phyloP scores from a whole-genome alignment of 2,113 vertebrate genomes.

The Macquaria ambigua region DNA sequence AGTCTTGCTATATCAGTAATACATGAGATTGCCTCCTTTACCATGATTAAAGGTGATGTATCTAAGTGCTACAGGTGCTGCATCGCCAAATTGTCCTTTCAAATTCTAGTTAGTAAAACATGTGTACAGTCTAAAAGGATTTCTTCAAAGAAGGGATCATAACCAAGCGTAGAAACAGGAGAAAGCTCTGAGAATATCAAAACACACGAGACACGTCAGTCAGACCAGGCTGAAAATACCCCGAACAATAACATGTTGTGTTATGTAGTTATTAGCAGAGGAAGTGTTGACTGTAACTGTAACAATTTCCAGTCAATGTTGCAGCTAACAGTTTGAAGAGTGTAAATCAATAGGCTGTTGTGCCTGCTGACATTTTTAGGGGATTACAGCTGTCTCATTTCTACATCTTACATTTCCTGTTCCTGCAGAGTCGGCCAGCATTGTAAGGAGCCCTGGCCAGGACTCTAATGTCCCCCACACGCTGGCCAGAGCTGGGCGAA shows the following conservation, averaged over 20 bases:
- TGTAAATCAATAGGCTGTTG: constrained; percentile 52
- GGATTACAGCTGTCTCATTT: constrained; percentile 58
- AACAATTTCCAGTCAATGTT: background rate
- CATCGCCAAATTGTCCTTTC: constrained; percentile 36
- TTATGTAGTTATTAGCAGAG: constrained; percentile 32
- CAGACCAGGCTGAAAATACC: background rate
- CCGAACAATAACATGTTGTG: constrained; percentile 1
- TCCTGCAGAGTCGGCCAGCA: constrained; percentile 32
- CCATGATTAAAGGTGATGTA: constrained; percentile 59
- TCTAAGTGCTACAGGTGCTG: constrained; percentile 44
- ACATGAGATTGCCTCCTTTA: constrained; percentile 46
- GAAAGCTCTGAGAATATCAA: background rate
- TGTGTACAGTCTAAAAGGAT: constrained; percentile 8
- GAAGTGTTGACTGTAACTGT: background rate
- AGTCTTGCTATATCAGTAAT: constrained; percentile 48
- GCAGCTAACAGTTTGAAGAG: constrained; percentile 10
- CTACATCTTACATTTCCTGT: constrained; percentile 55
- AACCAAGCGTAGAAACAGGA: constrained; percentile 11
- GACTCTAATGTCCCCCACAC: constrained; percentile 37
- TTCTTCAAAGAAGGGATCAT: constrained; percentile 32
- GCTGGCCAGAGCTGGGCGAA: constrained; percentile 48
- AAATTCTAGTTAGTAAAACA: constrained; percentile 46
- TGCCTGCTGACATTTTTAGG: constrained; percentile 57
- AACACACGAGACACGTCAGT: background rate
- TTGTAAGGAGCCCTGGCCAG: constrained; percentile 42